Percentiles rank a stretch among this genome's conserved stretches.
phyloP scores from a whole-genome alignment of 2,888 invertebrate species.

The Gari tellinella region DNA sequence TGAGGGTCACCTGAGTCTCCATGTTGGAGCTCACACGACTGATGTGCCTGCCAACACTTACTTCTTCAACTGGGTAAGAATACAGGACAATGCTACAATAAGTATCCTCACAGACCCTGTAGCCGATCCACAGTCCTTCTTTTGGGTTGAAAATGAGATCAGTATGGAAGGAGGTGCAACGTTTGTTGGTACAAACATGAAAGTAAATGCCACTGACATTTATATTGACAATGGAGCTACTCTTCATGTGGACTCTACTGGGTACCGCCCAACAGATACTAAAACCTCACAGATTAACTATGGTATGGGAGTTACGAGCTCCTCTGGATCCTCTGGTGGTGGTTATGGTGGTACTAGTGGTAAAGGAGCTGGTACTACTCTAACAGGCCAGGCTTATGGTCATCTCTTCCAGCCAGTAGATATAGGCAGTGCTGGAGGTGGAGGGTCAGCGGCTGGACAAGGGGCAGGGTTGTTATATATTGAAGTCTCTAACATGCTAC shows the following conservation, averaged over 20 bases:
- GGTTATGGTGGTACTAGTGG: constrained; percentile 77
- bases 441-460: constrained; percentile 62
- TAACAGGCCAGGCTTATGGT: constrained; percentile 75
- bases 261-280: constrained; percentile 63
- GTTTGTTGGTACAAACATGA: constrained; percentile 66
- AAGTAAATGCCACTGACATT: constrained; percentile 62
- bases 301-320: constrained; percentile 61
- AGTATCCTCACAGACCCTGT: constrained; percentile 67
- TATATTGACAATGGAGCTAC: constrained; percentile 74
- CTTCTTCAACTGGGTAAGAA: constrained; percentile 61
- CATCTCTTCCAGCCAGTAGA: constrained; percentile 69
- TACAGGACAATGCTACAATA: constrained; percentile 73
- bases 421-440: constrained; percentile 74
- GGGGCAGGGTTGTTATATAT: constrained; percentile 71
- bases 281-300: constrained; percentile 47
- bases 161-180: constrained; percentile 74
- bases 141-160: constrained; percentile 56
- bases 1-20: constrained; percentile 66
- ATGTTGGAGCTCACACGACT: constrained; percentile 65
- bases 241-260: constrained; percentile 66
- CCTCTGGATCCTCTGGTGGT: constrained; percentile 72
- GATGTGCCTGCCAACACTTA: constrained; percentile 45
- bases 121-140: constrained; percentile 54
- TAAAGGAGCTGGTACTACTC: constrained; percentile 58
- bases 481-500: constrained; percentile 61